These are phyloP conservation scores for Regulus satrapa DNA, from an alignment of 2,113 vertebrate genomes.

Conservation along the genomic window DNA sequence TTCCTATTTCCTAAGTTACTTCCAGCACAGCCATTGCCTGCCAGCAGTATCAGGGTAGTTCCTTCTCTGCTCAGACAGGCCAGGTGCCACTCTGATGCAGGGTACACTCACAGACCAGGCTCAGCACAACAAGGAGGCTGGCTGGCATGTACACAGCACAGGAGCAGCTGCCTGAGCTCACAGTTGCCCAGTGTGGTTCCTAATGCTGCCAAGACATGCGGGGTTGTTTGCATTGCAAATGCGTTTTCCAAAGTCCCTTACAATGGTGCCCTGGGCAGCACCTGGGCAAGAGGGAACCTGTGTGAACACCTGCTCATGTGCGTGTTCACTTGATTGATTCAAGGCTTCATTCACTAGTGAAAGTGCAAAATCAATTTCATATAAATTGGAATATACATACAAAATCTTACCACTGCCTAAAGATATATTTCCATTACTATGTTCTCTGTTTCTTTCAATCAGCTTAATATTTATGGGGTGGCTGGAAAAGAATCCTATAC, in stretches of 20 bases:
- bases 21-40: not conserved
- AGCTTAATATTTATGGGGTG: not conserved
- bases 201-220: not conserved
- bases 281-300: not conserved
- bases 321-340: not conserved
- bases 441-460: not conserved
- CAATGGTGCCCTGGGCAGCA: not conserved
- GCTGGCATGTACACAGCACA: accelerated
- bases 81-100: accelerated
- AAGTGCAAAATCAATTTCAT: not conserved
- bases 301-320: not conserved
- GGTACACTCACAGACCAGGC: not conserved
- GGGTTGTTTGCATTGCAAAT: not conserved
- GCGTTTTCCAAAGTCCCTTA: not conserved
- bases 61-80: not conserved
- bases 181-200: accelerated
- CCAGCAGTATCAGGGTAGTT: not conserved
- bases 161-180: not conserved
- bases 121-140: not conserved
- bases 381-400: not conserved
- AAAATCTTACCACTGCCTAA: not conserved
- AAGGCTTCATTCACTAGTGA: not conserved
- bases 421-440: not conserved
- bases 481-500: not conserved
- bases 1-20: not conserved